Conservation (phyloP, 2,888 invertebrate genomes). For the Subacronicta megacephala region DNA sequence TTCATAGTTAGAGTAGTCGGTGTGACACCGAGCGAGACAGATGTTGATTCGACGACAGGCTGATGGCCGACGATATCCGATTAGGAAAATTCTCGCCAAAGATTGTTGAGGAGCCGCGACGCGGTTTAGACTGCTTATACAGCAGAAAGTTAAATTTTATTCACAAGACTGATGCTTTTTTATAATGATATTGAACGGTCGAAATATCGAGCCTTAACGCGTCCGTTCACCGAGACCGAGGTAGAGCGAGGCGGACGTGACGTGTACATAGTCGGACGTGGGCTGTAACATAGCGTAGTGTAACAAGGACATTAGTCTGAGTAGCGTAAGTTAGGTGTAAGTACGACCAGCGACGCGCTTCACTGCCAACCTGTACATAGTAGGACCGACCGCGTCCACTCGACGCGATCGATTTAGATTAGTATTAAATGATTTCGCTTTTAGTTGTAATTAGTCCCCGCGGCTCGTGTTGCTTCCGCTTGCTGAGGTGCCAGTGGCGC, state of each 20-base stretch:
- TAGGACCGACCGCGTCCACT: conserved; percentile 64
- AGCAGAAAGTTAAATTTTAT: conserved; percentile 76
- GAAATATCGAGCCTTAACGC: conserved; percentile 62
- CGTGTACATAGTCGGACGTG: conserved; percentile 79
- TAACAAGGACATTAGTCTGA: conserved; percentile 72
- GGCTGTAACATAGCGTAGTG: conserved; percentile 65
- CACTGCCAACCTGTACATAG: conserved; percentile 87
- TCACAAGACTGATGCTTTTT: conserved; percentile 88
- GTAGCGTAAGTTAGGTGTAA: conserved; percentile 67
- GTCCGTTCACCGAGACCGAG: conserved; percentile 53
- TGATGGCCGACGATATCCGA: conserved; percentile 57
- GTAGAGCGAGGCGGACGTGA: conserved; percentile 67
- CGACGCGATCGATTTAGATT: conserved; percentile 53
- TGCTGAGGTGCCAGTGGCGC: conserved; percentile 69
- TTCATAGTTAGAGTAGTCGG: conserved; percentile 11
- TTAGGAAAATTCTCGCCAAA: conserved; percentile 79
- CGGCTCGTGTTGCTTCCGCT: conserved; percentile 64
- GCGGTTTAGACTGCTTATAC: conserved; percentile 67
- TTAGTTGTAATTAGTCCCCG: conserved; percentile 63
- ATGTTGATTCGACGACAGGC: conserved; percentile 71
- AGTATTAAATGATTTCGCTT: conserved; percentile 69
- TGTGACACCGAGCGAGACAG: conserved; percentile 65
- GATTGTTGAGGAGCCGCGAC: conserved; percentile 72
- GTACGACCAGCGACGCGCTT: conserved; percentile 83
- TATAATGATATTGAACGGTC: conserved; percentile 79